These are phyloP conservation scores for Nemapogon koenigi DNA, from an alignment of 2,888 invertebrate genomes.

Conservation along the genomic window DNA sequence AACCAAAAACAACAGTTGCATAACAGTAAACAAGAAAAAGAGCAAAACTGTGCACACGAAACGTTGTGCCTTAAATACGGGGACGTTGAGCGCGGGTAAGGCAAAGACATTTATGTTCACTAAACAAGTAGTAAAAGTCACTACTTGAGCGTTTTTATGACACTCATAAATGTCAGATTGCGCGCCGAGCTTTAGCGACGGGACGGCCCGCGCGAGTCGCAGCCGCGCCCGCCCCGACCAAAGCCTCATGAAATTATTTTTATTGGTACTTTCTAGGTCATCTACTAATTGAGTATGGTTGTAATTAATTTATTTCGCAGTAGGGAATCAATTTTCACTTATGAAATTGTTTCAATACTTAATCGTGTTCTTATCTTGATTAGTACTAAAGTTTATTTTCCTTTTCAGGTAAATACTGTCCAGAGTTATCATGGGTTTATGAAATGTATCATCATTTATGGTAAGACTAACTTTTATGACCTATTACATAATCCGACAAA, in stretches of 20 bases:
- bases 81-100: constrained; percentile 59
- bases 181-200: constrained; percentile 40
- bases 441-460: too few relatives aligned
- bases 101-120: constrained; percentile 68
- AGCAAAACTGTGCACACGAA: constrained; percentile 57
- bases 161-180: constrained; percentile 67
- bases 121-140: constrained; percentile 69
- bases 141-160: constrained; percentile 67
- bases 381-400: too few relatives aligned
- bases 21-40: constrained; percentile 61
- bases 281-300: neutral
- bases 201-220: constrained; percentile 1
- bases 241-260: constrained; percentile 3
- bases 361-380: too few relatives aligned
- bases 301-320: too few relatives aligned
- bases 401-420: too few relatives aligned
- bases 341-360: too few relatives aligned
- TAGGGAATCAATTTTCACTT: too few relatives aligned
- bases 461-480: too few relatives aligned
- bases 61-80: constrained; percentile 64
- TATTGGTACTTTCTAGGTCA: neutral
- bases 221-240: constrained; percentile 4
- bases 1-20: constrained; percentile 55
- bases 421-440: too few relatives aligned
- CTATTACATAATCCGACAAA: too few relatives aligned